Base-by-base conservation (phyloP, 2,113 vertebrate species). In the Sula dactylatra region DNA sequence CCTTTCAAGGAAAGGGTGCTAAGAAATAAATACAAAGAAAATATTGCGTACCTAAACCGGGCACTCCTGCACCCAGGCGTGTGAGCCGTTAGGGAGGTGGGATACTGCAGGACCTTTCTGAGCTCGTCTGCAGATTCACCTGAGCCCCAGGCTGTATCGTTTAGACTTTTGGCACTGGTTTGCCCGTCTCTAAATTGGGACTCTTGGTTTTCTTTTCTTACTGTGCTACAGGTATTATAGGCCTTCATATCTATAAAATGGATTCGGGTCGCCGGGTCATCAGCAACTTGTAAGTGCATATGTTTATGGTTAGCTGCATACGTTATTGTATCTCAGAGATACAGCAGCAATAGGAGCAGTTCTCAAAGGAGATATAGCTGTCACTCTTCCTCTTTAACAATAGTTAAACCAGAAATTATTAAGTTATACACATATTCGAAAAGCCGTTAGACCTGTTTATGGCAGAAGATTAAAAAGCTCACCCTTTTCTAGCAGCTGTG, bases 11-110 rank as follows among this genome's bases (percentile, higher is more conserved):
- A 54, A 72, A 20, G 29, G 47, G 10, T 32, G 34, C 44, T 29
- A 10, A 72, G 34, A 76, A 27, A 31, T 27, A 24, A 26, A 5
- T 27, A 10, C 11, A 11, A 44, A 44, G 38, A 34, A 31, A 59
- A n/a, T 24, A 3, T 0, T 8, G 2, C 2, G 7, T 9, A 1
- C 19, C 24, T 14, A 3, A 59, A 8, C 2, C 29, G 12, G 71
- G 36, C 11, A 1, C 12, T 47, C 5, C 4, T 6, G 15, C 32
- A 6, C 4, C 5, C 26, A 7, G 61, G 22, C 24, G 8, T 8
- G 18, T 2, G 7, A 52, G 59, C 55, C 7, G 16, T 4, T 4
- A 2, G 65, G 45, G 55, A 32, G 40, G 26, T 27, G 36, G 67
- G 52, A 27, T 4, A 27, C n/a, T n/a, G 3, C 8, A 3, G 44